Evolutionary conservation across 2,113 vertebrate genomes (phyloP).

Genomic region (Gorsachius goisagi): DNA sequence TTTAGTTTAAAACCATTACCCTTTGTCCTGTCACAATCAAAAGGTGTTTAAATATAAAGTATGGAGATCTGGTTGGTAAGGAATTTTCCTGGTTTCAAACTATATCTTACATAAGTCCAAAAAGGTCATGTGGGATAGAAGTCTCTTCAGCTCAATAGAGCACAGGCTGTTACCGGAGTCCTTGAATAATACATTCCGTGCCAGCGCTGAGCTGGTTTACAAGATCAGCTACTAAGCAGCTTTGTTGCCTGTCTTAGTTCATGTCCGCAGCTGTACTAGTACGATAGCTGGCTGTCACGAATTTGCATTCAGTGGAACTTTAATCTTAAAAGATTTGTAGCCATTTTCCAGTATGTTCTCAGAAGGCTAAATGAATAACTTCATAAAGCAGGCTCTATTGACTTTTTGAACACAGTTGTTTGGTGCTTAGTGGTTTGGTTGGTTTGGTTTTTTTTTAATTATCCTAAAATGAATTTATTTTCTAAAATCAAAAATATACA

Average conservation of each 20-base stretch:
- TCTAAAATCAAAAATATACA: neutral
- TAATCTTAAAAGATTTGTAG: neutral
- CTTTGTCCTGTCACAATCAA: no score
- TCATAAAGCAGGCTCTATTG: neutral
- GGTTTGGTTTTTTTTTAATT: neutral
- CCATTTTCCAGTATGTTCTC: neutral
- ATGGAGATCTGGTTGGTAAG: neutral
- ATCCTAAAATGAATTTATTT: neutral
- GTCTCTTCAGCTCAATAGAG: neutral
- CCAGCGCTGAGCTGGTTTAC: neutral
- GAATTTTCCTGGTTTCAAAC: neutral
- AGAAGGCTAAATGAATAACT: neutral
- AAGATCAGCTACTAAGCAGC: neutral
- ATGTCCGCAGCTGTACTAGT: neutral
- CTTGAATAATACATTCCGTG: neutral
- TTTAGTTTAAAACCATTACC: no score
- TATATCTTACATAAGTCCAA: neutral
- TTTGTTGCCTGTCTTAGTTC: neutral
- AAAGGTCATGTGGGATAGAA: neutral
- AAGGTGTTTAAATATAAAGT: neutral
- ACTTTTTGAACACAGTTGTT: neutral
- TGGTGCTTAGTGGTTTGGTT: neutral
- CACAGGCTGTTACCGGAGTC: neutral
- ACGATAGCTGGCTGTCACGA: rapidly evolving
- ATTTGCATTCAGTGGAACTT: neutral